phyloP scores from a whole-genome alignment of 1,140 invertebrate genomes.

The Aphelenchoides fujianensis region DNA sequence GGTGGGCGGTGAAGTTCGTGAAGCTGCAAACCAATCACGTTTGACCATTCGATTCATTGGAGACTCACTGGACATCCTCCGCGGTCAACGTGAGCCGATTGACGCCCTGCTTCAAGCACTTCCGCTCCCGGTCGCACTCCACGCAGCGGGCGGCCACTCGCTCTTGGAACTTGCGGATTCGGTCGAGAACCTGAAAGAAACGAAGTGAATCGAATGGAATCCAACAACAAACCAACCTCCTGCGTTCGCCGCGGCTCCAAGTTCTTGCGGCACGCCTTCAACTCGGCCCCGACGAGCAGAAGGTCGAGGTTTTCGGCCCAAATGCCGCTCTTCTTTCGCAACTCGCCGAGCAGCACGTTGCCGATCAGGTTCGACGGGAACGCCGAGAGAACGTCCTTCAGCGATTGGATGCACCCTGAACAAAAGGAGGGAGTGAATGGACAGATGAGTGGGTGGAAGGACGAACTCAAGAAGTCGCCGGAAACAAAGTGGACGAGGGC shows the following conservation, averaged over 20 bases:
- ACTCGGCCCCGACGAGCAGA: too few relatives aligned
- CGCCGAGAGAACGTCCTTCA: neutral
- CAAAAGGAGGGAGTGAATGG: neutral
- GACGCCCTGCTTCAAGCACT: neutral
- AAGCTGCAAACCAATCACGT: too few relatives aligned
- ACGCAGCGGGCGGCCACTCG: neutral
- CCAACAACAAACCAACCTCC: neutral
- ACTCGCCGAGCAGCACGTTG: neutral
- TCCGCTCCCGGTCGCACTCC: neutral
- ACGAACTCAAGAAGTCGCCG: neutral
- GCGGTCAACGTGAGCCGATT: neutral
- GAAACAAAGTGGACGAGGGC: neutral
- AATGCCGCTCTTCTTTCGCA: neutral
- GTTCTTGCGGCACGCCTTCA: too few relatives aligned
- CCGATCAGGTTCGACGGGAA: neutral
- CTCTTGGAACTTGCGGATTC: neutral
- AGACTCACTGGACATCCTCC: neutral
- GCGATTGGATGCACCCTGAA: neutral
- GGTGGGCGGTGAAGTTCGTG: too few relatives aligned
- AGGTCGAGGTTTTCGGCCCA: too few relatives aligned
- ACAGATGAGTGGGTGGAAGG: neutral
- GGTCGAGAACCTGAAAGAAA: neutral
- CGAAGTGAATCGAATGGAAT: neutral
- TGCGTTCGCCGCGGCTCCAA: neutral
- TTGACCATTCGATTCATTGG: too few relatives aligned